These are phyloP conservation scores for Atrichornis clamosus DNA, from an alignment of 2,113 vertebrate species.

Conservation along the genomic window DNA sequence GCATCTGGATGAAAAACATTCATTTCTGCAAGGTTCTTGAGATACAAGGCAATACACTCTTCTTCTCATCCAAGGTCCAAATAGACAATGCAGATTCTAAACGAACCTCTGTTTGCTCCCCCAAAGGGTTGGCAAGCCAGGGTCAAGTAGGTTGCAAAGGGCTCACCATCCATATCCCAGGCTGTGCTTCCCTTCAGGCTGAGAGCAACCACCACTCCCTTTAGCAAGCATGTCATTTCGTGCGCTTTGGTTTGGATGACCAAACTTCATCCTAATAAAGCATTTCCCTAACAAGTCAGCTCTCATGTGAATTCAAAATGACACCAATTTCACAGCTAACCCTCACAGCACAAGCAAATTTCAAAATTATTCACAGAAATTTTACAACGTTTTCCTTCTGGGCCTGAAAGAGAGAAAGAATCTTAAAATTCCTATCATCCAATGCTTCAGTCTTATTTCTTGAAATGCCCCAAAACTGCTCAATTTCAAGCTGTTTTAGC, in stretches of 20 bases:
- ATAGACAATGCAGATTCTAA: not conserved
- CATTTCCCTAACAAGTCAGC: not conserved
- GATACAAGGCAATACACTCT: not conserved
- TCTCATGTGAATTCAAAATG: not conserved
- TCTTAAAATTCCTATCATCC: not conserved
- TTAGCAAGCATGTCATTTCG: not conserved
- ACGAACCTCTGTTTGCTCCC: not conserved
- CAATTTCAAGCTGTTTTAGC: conserved; percentile 12
- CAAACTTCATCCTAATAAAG: not conserved
- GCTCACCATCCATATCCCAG: not conserved
- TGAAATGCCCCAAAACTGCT: not conserved
- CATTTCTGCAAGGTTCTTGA: not conserved
- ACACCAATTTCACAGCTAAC: not conserved
- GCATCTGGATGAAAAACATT: not conserved
- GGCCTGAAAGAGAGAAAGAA: not conserved
- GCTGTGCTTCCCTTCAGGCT: not conserved
- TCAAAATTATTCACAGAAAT: conserved; percentile 22
- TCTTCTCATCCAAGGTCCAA: not conserved
- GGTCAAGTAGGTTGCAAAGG: not conserved
- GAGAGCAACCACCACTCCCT: not conserved
- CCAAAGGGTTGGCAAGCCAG: not conserved
- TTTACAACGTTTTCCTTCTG: not conserved
- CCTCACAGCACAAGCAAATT: not conserved
- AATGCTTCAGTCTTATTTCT: not conserved
- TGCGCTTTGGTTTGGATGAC: not conserved